Evolutionary conservation across 2,888 invertebrate species (phyloP).

Genomic region (Lasioglossum villosulum): DNA sequence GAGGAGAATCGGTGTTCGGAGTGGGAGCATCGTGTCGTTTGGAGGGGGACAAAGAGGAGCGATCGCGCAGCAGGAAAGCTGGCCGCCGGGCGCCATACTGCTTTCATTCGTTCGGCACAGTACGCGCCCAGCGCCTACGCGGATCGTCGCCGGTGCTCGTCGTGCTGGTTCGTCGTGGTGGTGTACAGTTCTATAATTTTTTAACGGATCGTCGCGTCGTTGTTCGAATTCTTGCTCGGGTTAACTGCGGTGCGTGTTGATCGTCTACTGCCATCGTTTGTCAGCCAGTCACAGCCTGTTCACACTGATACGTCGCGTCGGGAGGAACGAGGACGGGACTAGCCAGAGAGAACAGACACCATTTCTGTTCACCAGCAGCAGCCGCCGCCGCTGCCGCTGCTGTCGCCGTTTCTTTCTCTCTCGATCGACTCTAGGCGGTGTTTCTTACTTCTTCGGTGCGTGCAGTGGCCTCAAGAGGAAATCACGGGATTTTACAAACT

Average conservation of each 20-base stretch:
- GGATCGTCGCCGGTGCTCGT: conserved; percentile 69
- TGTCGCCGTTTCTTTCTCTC: conserved; percentile 45
- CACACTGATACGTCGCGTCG: not conserved
- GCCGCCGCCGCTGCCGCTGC: conserved; percentile 37
- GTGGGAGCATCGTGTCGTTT: conserved; percentile 1
- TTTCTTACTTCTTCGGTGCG: conserved; percentile 24
- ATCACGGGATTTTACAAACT: conserved; percentile 35
- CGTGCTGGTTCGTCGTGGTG: conserved; percentile 57
- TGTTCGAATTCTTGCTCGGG: conserved; percentile 1
- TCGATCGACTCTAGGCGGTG: conserved; percentile 38
- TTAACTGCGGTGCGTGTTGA: conserved; percentile 31
- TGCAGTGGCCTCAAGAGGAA: conserved; percentile 35
- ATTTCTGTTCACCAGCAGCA: conserved; percentile 17
- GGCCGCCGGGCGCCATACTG: conserved; percentile 78
- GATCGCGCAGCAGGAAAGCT: conserved; percentile 72
- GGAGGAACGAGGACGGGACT: not conserved
- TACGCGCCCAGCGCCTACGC: conserved; percentile 78
- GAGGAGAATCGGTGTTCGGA: not conserved
- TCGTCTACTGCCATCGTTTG: not conserved
- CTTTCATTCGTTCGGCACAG: conserved; percentile 74
- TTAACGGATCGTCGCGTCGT: not conserved
- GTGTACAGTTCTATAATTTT: conserved; percentile 39
- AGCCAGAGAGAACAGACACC: conserved; percentile 22
- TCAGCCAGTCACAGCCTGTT: not conserved
- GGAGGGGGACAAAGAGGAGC: conserved; percentile 54